Conservation (phyloP, 1,140 invertebrate species). For the Nasonia vitripennis region DNA sequence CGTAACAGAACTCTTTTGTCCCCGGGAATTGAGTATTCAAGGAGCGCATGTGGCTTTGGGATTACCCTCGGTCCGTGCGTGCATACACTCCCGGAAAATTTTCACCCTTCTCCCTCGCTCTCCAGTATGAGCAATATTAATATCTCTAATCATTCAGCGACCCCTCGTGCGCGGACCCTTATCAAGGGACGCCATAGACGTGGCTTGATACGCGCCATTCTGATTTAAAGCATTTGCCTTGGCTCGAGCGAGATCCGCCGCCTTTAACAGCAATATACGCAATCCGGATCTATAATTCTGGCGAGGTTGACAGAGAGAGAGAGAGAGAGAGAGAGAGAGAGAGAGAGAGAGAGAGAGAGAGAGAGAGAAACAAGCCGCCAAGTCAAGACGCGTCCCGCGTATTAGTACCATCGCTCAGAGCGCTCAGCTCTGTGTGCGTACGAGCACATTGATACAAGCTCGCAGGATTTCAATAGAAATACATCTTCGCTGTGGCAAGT, state of each 20-base stretch:
- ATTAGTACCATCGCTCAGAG: not conserved
- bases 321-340: no score
- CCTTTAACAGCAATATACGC: conserved; percentile 11
- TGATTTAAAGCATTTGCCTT: conserved; percentile 69
- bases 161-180: conserved; percentile 71
- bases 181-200: conserved; percentile 69
- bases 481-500: not conserved
- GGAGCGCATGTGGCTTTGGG: conserved; percentile 11
- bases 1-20: not conserved
- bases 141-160: conserved; percentile 74
- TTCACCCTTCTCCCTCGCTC: conserved; percentile 59
- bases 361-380: not conserved
- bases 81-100: conserved; percentile 47
- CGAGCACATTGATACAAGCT: not conserved
- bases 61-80: conserved; percentile 28
- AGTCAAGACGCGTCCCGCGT: not conserved
- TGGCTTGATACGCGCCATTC: conserved; percentile 70
- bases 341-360: no score
- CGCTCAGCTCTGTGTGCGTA: not conserved
- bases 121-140: conserved; percentile 66
- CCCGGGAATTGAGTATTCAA: conserved; percentile 35
- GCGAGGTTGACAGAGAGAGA: not conserved
- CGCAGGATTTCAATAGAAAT: not conserved
- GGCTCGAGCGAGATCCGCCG: not conserved
- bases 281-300: conserved; percentile 8